Base-by-base conservation (phyloP, 2,888 invertebrate species). In the Acanthosepion esculentum region DNA sequence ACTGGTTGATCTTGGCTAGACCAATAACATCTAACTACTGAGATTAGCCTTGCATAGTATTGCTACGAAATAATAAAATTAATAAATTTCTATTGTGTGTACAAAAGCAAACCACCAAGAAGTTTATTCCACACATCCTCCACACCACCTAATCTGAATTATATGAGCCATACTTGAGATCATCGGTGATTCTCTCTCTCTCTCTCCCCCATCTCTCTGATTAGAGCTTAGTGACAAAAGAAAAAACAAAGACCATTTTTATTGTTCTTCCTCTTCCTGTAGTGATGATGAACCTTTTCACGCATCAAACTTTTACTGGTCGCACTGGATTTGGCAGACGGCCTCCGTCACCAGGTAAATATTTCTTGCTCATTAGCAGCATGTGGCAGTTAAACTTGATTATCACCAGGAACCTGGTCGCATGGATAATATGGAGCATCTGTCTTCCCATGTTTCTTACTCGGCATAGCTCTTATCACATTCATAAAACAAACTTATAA, bases 321-420 rank as follows among this genome's bases (percentile, higher is more conserved):
- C 95, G 95, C 48, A 94, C 94, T 48, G 96, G 96, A 26, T 96
- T 96, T 41, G 91, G 96, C 95, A 95, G 97, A 92, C 95, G 97
- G 94, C 97, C 97, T 3, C 96, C 96, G 15, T 97, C 96, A 48
- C 97, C 97, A 95, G 97, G 96, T 96, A 95, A 95, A 94, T 95
- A 93, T 93, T 93, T n/a, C 64, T 91, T 93, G 91, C 20, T 94
- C 29, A 55, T 64, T 53, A 26, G 94, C 94, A 48, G 94, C 93
- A 93, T 93, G 93, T 93, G 3, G 93, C 93, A 93, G 93, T 93
- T 92, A 48, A 48, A 92, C 92, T 92, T 78, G 78, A 78, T 78
- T 78, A 78, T 33, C 78, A 78, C n/a, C 78, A n/a, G 78, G 78
- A 33, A 78, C 78, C n/a, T 78, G n/a, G 78, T 78, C 78, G 78